Percentiles rank a stretch among this genome's conserved stretches.
These are phyloP conservation scores for Temnothorax curvispinosus DNA, from an alignment of 1,140 invertebrate species.

Conservation along the genomic window DNA sequence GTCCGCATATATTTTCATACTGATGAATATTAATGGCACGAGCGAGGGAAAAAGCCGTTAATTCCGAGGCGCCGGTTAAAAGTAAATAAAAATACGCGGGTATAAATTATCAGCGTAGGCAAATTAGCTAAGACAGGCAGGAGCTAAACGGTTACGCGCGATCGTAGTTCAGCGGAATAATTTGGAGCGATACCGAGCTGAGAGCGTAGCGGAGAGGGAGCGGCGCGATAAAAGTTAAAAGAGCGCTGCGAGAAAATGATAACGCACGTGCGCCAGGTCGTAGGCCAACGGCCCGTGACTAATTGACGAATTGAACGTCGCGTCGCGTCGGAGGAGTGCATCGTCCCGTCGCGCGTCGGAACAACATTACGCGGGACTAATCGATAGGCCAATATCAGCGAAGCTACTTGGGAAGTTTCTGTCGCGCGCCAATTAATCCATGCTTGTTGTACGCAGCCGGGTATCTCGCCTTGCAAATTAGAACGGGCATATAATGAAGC, in stretches of 20 bases:
- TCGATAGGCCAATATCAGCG: constrained; percentile 23
- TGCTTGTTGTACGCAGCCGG: neutral
- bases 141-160: neutral
- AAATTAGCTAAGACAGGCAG: neutral
- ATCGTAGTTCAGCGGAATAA: constrained; percentile 18
- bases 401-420: constrained; percentile 10
- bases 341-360: neutral
- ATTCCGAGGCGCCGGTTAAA: neutral
- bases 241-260: neutral
- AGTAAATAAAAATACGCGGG: neutral
- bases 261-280: constrained; percentile 24
- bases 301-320: constrained; percentile 30
- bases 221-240: neutral
- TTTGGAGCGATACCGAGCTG: neutral
- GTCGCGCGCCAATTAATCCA: neutral
- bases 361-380: neutral
- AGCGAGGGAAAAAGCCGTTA: neutral
- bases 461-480: neutral
- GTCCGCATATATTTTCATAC: neutral
- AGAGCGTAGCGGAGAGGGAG: neutral
- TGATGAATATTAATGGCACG: constrained; percentile 43
- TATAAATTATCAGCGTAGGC: too few relatives aligned
- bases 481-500: neutral
- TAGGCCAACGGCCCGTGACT: neutral
- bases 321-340: neutral